These are phyloP conservation scores for Hyperopisus bebe DNA, from an alignment of 2,113 vertebrate species.

Conservation along the genomic window DNA sequence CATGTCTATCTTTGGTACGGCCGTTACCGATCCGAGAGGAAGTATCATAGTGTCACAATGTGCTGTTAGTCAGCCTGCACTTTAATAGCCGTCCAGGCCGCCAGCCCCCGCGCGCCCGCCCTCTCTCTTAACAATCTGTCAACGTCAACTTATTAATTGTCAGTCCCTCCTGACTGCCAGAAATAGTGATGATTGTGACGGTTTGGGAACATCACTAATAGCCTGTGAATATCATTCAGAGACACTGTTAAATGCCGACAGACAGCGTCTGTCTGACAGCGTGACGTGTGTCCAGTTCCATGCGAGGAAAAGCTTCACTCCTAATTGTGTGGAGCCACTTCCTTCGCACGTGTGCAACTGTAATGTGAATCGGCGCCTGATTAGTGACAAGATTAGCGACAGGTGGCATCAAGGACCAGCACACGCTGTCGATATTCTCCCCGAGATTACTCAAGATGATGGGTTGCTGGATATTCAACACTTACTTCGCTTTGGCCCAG, in stretches of 20 bases:
- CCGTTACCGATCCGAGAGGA: neutral
- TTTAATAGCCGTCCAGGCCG: neutral
- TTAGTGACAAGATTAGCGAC: conserved; percentile 43
- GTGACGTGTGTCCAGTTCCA: neutral
- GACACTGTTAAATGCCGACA: neutral
- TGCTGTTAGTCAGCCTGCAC: neutral
- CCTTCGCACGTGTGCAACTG: conserved; percentile 19
- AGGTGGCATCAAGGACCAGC: conserved; percentile 26
- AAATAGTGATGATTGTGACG: neutral
- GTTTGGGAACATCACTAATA: neutral
- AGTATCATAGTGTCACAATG: conserved; percentile 8
- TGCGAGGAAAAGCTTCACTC: neutral
- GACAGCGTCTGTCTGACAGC: neutral
- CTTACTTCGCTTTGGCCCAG: neutral
- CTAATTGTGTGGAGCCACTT: conserved; percentile 37
- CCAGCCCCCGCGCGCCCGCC: neutral
- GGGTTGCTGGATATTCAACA: neutral
- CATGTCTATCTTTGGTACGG: neutral
- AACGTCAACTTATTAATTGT: neutral
- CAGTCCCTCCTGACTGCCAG: neutral
- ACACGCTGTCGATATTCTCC: neutral
- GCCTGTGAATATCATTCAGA: neutral
- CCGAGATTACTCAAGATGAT: neutral
- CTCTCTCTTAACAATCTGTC: neutral
- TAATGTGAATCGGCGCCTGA: conserved; percentile 48